Evolutionary conservation across 2,888 invertebrate genomes (phyloP), one percentile per base, ranked within the genome.

Genomic region (Phoronis australis): DNA sequence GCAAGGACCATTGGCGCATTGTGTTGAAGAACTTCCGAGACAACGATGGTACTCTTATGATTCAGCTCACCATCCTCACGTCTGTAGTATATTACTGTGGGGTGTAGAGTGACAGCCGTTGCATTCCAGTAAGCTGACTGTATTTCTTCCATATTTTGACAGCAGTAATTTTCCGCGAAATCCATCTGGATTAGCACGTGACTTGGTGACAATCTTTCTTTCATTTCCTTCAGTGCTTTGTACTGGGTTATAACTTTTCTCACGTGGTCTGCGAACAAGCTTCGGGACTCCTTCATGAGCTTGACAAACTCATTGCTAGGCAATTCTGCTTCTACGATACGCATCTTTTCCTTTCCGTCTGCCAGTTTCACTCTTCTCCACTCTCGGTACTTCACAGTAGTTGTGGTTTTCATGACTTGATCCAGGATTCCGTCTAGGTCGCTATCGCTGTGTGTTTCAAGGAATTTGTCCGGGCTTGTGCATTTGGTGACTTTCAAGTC

Each of bases 1-100:
- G n/a, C n/a, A n/a, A n/a, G n/a, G n/a, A n/a, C n/a, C n/a, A n/a
- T n/a, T n/a, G n/a, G n/a, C n/a, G n/a, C n/a, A n/a, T n/a, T n/a
- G n/a, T n/a, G n/a, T n/a, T n/a, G n/a, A 42, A 53, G 42, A n/a
- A 53, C 47, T 20, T 57, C 52, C n/a, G 47, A 54, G 5, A 57
- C 55, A 52, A 42, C 46, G 0, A 56, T 46, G 22, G 43, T 20
- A 21, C 55, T 55, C 15, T 44, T 21, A 37, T 57, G 57, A 15
- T 38, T 20, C 27, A 55, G 25, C 1, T 20, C 21, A 9, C 42
- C 47, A 31, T 46, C 27, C 4, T 22, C 26, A 4, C 18, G 18
- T n/a, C 48, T 50, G 18, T 25, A 45, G 35, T 57, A 54, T 3
- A 48, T 38, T 4, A 57, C 47, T 15, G 46, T 43, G 22, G 57